Evolutionary conservation across 1,140 invertebrate species (phyloP).

Genomic region (Drosophila aff.): DNA sequence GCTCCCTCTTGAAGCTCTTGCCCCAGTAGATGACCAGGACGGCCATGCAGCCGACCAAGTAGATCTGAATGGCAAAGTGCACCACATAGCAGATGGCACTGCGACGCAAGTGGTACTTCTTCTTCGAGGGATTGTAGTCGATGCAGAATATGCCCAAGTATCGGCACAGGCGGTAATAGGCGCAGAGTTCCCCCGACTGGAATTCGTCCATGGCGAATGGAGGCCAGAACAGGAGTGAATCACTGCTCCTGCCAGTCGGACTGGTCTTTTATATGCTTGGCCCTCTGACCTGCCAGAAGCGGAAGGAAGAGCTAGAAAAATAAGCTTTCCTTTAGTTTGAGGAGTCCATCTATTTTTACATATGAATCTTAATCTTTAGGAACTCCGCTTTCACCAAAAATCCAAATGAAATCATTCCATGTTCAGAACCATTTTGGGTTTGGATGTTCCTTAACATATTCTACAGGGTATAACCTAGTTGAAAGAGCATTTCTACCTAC

Average conservation of each 20-base stretch:
- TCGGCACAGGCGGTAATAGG: constrained; percentile 63
- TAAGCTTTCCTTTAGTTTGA: neutral
- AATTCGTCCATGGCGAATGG: constrained; percentile 36
- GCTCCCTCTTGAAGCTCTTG: constrained; percentile 41
- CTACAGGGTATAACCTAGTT: neutral
- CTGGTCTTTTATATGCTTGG: neutral
- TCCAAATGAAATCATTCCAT: neutral
- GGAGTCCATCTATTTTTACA: neutral
- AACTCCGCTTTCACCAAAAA: too few species aligned
- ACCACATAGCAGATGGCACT: constrained; percentile 61
- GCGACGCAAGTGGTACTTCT: constrained; percentile 46
- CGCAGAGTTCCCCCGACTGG: constrained; percentile 36
- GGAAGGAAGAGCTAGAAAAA: neutral
- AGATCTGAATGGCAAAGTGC: constrained; percentile 51
- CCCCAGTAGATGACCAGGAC: constrained; percentile 49
- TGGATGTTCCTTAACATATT: neutral
- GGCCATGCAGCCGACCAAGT: constrained; percentile 47
- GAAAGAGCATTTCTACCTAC: neutral
- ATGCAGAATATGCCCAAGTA: constrained; percentile 72
- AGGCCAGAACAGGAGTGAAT: neutral
- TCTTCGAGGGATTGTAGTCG: constrained; percentile 40
- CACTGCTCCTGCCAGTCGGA: constrained; percentile 4
- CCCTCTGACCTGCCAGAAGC: neutral
- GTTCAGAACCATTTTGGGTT: neutral
- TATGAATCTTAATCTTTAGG: too few species aligned